These are phyloP conservation scores for Bolinopsis microptera DNA, from an alignment of 37 sponge, comb jelly and placozoan genomes.

Conservation along the genomic window DNA sequence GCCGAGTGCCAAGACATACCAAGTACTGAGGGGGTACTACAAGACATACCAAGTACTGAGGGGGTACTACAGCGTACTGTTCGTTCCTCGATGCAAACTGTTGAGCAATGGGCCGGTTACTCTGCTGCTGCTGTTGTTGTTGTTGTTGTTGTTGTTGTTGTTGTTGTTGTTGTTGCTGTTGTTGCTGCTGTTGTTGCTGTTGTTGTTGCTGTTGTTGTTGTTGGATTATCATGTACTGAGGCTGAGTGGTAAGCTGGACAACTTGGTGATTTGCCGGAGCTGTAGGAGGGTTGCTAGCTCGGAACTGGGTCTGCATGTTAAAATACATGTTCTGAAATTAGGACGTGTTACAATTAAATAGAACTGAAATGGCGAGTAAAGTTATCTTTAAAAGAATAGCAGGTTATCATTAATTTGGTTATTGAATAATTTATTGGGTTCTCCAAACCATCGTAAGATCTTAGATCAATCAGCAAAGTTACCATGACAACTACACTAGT, in stretches of 20 bases:
- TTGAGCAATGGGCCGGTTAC: not conserved
- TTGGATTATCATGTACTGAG: slow-evolving; percentile 14
- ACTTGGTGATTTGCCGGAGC: not conserved
- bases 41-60: slow-evolving; percentile 28
- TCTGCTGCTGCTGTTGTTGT: not conserved
- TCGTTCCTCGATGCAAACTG: not conserved
- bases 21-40: slow-evolving; percentile 23
- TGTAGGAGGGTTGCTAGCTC: slow-evolving; percentile 53
- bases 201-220: too few relatives aligned
- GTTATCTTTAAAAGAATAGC: too few relatives aligned
- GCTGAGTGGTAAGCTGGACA: not conserved
- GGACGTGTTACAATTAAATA: too few relatives aligned
- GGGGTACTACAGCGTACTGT: slow-evolving; percentile 13
- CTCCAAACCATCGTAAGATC: too few relatives aligned
- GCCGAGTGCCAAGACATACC: too few relatives aligned
- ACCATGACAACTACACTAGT: too few relatives aligned
- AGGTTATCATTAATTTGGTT: too few relatives aligned
- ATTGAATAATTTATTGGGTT: too few relatives aligned
- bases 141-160: not conserved
- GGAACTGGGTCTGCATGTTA: slow-evolving; percentile 52
- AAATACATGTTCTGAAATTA: slow-evolving; percentile 42
- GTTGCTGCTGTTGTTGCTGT: slow-evolving; percentile 8
- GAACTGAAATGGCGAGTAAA: not conserved
- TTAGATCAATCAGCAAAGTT: too few relatives aligned
- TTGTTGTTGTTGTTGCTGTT: not conserved